phyloP scores from a whole-genome alignment of 2,113 vertebrate genomes.

The Megaleporinus macrocephalus region DNA sequence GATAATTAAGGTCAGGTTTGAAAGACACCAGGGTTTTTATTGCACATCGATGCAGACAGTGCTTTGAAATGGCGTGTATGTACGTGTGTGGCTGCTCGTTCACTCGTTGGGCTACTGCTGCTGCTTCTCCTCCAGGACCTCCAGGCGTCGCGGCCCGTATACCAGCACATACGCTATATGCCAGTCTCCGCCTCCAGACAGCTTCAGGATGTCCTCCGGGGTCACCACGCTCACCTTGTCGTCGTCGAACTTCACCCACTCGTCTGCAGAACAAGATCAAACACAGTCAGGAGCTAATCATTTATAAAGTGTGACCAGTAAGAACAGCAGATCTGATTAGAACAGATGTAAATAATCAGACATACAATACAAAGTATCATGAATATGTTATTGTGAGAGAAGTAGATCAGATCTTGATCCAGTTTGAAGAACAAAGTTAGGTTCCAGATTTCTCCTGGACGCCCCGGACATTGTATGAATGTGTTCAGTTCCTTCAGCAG shows the following conservation, averaged over 20 bases:
- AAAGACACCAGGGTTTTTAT: constrained; percentile 92
- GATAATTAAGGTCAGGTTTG: constrained; percentile 68
- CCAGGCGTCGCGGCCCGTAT: constrained; percentile 93
- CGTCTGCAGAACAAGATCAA: constrained; percentile 77
- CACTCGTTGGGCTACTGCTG: constrained; percentile 74
- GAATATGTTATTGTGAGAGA: too few species aligned
- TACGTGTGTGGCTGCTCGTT: constrained; percentile 66
- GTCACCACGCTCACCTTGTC: constrained; percentile 98
- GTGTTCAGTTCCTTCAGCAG: too few species aligned
- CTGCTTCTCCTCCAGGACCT: constrained; percentile 80
- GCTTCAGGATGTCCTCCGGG: constrained; percentile 94
- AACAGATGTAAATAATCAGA: too few species aligned
- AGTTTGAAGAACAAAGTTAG: too few species aligned
- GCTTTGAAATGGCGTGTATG: constrained; percentile 75
- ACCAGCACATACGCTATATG: constrained; percentile 98
- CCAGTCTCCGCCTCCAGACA: constrained; percentile 98
- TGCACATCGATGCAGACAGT: constrained; percentile 94
- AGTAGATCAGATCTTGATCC: too few species aligned
- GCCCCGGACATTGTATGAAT: too few species aligned
- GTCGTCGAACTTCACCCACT: constrained; percentile 99
- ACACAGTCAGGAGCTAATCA: too few species aligned
- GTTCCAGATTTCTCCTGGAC: too few species aligned
- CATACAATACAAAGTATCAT: too few species aligned
- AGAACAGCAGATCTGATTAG: too few species aligned
- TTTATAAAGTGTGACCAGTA: too few species aligned